Conservation (phyloP, 2,888 invertebrate genomes). For the Phasia obesa region DNA sequence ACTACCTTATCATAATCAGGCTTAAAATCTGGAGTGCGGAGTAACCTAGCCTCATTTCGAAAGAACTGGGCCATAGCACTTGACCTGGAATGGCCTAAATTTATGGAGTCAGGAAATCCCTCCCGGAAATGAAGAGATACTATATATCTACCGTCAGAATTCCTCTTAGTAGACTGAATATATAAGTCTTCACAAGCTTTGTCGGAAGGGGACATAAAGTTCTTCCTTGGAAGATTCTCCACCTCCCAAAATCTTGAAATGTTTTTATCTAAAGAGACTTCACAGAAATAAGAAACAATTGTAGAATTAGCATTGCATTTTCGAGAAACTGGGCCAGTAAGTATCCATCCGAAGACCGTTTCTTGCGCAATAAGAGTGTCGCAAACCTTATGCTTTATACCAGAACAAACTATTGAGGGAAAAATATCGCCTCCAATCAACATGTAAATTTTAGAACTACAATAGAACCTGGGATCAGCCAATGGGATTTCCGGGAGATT, state of each 20-base stretch:
- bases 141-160: conserved; percentile 6
- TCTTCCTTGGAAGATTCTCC: conserved; percentile 25
- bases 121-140: conserved; percentile 10
- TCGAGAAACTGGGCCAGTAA: conserved; percentile 46
- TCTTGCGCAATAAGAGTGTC: conserved; percentile 7
- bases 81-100: no score
- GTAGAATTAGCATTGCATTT: background rate
- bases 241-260: background rate
- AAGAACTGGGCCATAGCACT: no score
- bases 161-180: conserved; percentile 1
- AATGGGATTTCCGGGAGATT: no score
- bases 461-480: no score
- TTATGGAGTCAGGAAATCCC: no score
- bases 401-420: background rate
- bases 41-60: no score
- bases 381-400: conserved; percentile 14
- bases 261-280: background rate
- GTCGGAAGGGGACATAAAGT: conserved; percentile 1
- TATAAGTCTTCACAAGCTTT: conserved; percentile 22
- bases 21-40: no score
- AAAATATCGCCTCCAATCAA: conserved; percentile 12
- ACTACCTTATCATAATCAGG: background rate
- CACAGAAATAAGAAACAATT: no score
- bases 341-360: background rate
- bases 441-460: conserved; percentile 30